phyloP scores from a whole-genome alignment of 2,113 vertebrate species.

The Tragulus kanchil region DNA sequence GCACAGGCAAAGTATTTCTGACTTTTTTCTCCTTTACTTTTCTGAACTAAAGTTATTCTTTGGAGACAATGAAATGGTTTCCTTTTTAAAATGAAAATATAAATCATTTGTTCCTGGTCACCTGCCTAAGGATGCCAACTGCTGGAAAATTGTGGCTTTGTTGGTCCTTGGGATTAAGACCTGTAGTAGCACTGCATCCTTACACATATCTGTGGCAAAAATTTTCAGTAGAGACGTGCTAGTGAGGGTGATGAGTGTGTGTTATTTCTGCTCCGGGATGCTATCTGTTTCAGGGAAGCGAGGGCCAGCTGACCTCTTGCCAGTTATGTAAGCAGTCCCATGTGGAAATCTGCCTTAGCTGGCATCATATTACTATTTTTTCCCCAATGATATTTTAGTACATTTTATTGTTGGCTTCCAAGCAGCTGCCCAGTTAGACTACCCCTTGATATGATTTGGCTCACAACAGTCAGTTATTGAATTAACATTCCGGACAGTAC shows the following conservation, averaged over 20 bases:
- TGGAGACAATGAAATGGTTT: constrained; percentile 16
- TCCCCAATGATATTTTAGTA: constrained; percentile 43
- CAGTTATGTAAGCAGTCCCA: constrained; percentile 58
- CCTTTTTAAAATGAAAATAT: constrained; percentile 27
- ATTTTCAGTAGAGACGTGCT: neutral
- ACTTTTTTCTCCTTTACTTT: constrained; percentile 20
- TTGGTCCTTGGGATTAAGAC: neutral
- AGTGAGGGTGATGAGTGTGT: neutral
- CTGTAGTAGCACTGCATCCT: neutral
- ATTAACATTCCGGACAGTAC: constrained; percentile 39
- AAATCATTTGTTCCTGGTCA: neutral
- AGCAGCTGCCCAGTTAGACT: constrained; percentile 28
- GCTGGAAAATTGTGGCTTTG: neutral
- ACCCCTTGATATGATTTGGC: neutral
- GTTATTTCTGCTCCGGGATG: constrained; percentile 40
- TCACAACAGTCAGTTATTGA: constrained; percentile 30
- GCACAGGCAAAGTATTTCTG: neutral
- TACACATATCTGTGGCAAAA: neutral
- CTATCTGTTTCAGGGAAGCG: constrained; percentile 58
- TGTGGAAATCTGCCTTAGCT: constrained; percentile 40
- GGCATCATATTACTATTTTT: constrained; percentile 1
- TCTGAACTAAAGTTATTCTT: constrained; percentile 34
- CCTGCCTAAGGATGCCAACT: neutral
- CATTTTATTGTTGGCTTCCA: constrained; percentile 46
- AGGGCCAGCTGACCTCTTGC: constrained; percentile 45